phyloP scores from a whole-genome alignment of 2,888 invertebrate species.

The Adineta ricciae region DNA sequence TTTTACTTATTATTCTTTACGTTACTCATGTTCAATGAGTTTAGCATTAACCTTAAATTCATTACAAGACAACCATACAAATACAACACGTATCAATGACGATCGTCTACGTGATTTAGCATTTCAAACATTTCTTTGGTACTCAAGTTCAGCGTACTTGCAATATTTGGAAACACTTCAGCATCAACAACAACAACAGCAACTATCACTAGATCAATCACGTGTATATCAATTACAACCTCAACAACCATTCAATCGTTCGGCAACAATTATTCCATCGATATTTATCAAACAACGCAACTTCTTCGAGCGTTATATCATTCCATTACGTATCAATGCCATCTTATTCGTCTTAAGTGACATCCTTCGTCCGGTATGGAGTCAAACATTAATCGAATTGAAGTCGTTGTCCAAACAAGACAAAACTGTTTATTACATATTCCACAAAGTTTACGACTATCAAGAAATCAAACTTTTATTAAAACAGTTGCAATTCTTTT shows the following conservation, averaged over 20 bases:
- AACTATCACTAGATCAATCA: slow-evolving; percentile 1
- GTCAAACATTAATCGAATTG: slow-evolving; percentile 16
- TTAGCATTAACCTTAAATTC: slow-evolving; percentile 2
- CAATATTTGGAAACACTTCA: slow-evolving; percentile 3
- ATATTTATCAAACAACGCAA: background rate
- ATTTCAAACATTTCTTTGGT: slow-evolving; percentile 23
- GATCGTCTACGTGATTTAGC: slow-evolving; percentile 21
- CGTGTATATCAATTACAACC: background rate
- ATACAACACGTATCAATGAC: background rate
- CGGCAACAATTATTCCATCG: background rate
- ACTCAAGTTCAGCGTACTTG: slow-evolving; percentile 16
- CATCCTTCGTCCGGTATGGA: background rate
- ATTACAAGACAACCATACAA: background rate
- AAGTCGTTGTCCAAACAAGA: slow-evolving; percentile 5
- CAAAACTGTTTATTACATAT: slow-evolving; percentile 16
- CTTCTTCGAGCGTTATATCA: slow-evolving; percentile 10
- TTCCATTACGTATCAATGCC: slow-evolving; percentile 15
- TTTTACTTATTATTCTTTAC: slow-evolving; percentile 14
- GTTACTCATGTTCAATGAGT: slow-evolving; percentile 21
- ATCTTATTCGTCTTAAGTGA: slow-evolving; percentile 13
- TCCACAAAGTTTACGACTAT: slow-evolving; percentile 17
- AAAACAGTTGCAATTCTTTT: slow-evolving; percentile 12
- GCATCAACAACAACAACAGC: background rate
- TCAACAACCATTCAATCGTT: background rate
- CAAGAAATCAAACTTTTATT: background rate